Conservation (phyloP, 1,140 invertebrate species). For the Aphelenchoides besseyi region DNA sequence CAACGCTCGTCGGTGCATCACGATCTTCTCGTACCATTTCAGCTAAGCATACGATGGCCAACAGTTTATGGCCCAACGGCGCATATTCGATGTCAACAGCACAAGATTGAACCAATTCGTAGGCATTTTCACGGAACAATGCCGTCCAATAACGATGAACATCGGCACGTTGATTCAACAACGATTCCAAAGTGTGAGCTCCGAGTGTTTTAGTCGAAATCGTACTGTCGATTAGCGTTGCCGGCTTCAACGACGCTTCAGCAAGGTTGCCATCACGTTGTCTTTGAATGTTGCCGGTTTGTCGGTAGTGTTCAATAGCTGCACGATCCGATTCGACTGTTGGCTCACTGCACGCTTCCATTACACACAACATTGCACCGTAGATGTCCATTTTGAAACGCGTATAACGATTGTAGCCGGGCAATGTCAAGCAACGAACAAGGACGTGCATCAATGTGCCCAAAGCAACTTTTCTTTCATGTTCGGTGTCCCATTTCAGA, state of each 20-base stretch:
- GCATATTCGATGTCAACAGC: constrained; percentile 15
- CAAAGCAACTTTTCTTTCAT: constrained; percentile 17
- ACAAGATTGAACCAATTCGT: background rate
- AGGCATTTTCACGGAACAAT: background rate
- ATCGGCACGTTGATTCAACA: background rate
- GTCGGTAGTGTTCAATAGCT: background rate
- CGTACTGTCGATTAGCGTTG: background rate
- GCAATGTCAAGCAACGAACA: background rate
- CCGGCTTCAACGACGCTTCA: background rate
- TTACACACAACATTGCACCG: constrained; percentile 10
- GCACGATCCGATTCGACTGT: background rate
- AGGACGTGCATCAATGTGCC: constrained; percentile 1
- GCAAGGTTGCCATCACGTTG: background rate
- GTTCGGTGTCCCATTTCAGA: background rate
- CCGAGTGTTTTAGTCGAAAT: background rate
- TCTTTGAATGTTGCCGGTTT: background rate
- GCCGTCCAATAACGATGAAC: background rate
- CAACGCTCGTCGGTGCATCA: background rate
- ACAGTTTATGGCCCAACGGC: constrained; percentile 1
- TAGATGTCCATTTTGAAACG: constrained; percentile 25
- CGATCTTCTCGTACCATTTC: constrained; percentile 18
- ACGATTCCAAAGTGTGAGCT: background rate
- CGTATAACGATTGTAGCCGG: constrained; percentile 16
- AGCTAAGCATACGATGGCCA: constrained; percentile 8
- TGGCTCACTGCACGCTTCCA: constrained; percentile 8